Conservation (phyloP, 1,140 invertebrate species). For the Ips typographus region DNA sequence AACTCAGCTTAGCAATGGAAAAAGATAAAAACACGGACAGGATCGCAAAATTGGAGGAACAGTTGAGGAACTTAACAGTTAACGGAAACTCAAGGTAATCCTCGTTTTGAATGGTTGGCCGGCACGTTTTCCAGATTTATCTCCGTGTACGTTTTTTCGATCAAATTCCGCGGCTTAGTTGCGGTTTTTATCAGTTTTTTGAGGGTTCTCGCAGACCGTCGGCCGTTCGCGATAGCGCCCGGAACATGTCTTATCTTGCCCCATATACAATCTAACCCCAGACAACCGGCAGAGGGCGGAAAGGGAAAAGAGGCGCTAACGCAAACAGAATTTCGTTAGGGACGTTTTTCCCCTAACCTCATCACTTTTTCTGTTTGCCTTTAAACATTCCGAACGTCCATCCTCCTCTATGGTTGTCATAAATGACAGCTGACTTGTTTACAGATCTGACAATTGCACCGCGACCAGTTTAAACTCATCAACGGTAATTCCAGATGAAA, state of each 20-base stretch:
- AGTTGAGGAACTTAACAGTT: conserved; percentile 45
- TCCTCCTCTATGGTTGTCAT: no score
- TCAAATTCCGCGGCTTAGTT: conserved; percentile 21
- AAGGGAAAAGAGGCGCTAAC: background rate
- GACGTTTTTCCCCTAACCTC: background rate
- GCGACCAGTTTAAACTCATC: conserved; percentile 21
- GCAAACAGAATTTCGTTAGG: conserved; percentile 27
- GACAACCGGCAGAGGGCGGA: conserved; percentile 17
- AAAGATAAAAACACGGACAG: conserved; percentile 49
- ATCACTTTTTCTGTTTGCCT: background rate
- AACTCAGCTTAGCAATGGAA: conserved; percentile 46
- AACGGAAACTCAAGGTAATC: conserved; percentile 30
- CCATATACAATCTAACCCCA: conserved; percentile 33
- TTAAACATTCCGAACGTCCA: no score
- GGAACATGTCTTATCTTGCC: conserved; percentile 42
- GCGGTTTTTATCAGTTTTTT: conserved; percentile 23
- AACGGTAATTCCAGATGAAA: conserved; percentile 35
- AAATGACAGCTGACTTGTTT: background rate
- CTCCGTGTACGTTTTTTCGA: conserved; percentile 12
- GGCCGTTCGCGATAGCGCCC: conserved; percentile 35
- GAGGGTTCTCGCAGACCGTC: conserved; percentile 22
- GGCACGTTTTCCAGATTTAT: no score
- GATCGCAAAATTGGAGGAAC: conserved; percentile 49
- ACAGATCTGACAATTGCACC: conserved; percentile 41
- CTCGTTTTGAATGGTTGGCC: background rate